phyloP scores from a whole-genome alignment of 2,888 invertebrate species.

The Quadriops clusia region DNA sequence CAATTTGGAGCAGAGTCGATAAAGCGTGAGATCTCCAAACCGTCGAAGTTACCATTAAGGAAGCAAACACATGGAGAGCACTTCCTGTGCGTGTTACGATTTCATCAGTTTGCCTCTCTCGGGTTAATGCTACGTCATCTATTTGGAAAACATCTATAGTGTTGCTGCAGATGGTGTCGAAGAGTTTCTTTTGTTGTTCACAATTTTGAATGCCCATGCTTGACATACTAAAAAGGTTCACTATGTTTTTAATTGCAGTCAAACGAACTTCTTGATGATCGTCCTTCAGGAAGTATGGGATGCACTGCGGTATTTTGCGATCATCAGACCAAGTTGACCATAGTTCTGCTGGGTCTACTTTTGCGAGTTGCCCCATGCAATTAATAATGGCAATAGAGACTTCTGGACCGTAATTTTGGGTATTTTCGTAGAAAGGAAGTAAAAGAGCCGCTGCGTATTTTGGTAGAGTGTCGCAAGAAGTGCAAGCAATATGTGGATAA shows the following conservation, averaged over 20 bases:
- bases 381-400: slow-evolving; percentile 32
- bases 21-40: slow-evolving; percentile 43
- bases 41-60: slow-evolving; percentile 42
- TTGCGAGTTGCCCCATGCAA: slow-evolving; percentile 33
- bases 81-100: slow-evolving; percentile 44
- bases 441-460: slow-evolving; percentile 1
- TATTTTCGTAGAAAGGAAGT: slow-evolving; percentile 23
- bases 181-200: slow-evolving; percentile 25
- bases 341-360: slow-evolving; percentile 28
- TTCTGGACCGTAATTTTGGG: slow-evolving; percentile 30
- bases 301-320: slow-evolving; percentile 19
- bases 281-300: slow-evolving; percentile 29
- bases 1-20: slow-evolving; percentile 41
- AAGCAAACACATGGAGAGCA: slow-evolving; percentile 43
- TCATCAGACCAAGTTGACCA: slow-evolving; percentile 22
- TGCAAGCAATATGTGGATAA: slow-evolving; percentile 21
- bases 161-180: slow-evolving; percentile 25
- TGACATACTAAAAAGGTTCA: slow-evolving; percentile 25
- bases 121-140: slow-evolving; percentile 33
- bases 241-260: slow-evolving; percentile 31
- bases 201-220: slow-evolving; percentile 16
- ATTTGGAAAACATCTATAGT: slow-evolving; percentile 30
- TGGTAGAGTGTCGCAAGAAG: slow-evolving; percentile 8
- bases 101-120: slow-evolving; percentile 45
- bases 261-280: slow-evolving; percentile 35